Percentiles rank a stretch among this genome's conserved stretches.
Conservation (phyloP, 2,797 vertebrate genomes). For the Lutjanus campechanus region DNA sequence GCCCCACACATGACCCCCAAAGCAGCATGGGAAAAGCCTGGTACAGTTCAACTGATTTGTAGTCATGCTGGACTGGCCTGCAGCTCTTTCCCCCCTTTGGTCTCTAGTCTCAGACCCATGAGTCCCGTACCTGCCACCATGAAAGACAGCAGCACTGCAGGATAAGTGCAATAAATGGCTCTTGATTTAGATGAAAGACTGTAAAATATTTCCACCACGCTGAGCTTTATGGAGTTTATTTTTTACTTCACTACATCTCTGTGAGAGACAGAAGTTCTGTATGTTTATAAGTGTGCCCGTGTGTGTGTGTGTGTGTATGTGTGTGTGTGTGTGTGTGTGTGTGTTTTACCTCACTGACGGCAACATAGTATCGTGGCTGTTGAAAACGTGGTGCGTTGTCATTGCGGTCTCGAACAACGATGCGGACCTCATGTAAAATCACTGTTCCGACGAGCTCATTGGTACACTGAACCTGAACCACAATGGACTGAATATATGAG, state of each 20-base stretch:
- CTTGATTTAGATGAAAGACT: slow-evolving; percentile 21
- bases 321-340: background rate
- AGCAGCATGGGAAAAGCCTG: slow-evolving; percentile 12
- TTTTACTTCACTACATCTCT: background rate
- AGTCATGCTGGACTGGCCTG: slow-evolving; percentile 7
- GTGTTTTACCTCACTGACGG: slow-evolving; percentile 92
- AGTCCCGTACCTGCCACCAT: slow-evolving; percentile 24
- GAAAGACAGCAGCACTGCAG: slow-evolving; percentile 32
- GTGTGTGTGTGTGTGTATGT: background rate
- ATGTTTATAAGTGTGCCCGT: background rate
- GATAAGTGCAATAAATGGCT: slow-evolving; percentile 19
- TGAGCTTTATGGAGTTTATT: background rate
- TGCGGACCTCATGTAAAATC: slow-evolving; percentile 96
- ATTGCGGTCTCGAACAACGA: slow-evolving; percentile 95
- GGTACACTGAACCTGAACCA: slow-evolving; percentile 95
- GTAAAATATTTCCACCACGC: background rate
- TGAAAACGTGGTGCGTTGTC: slow-evolving; percentile 94
- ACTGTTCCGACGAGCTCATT: slow-evolving; percentile 94
- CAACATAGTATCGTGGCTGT: slow-evolving; percentile 91
- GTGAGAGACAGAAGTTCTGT: background rate
- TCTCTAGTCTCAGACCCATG: slow-evolving; percentile 11
- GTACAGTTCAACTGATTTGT: slow-evolving; percentile 8
- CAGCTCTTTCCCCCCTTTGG: background rate
- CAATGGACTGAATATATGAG: slow-evolving; percentile 93
- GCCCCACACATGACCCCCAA: background rate